Percentiles rank a stretch among this genome's conserved stretches.
Conservation (phyloP, 2,888 invertebrate species). For the Dorcus parallelipipedus region DNA sequence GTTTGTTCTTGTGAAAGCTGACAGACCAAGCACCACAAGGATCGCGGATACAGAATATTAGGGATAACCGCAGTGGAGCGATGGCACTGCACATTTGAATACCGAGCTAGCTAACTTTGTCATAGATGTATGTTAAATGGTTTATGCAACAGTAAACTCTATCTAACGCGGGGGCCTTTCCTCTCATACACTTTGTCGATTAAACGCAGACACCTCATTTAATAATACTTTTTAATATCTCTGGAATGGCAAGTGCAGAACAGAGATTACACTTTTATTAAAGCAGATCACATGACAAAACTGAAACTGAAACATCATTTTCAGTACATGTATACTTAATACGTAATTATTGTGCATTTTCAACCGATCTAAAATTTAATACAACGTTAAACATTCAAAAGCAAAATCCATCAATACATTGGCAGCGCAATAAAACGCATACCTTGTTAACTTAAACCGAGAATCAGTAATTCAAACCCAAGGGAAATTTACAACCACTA, state of each 20-base stretch:
- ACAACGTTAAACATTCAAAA: too few species aligned
- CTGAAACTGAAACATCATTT: too few species aligned
- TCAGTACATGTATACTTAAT: too few species aligned
- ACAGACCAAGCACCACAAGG: slow-evolving; percentile 15
- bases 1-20: slow-evolving; percentile 17
- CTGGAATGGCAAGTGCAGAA: too few species aligned
- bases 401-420: too few species aligned
- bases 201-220: neutral
- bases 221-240: too few species aligned
- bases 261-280: too few species aligned
- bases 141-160: slow-evolving; percentile 47
- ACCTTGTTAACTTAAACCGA: neutral
- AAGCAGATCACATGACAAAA: too few species aligned
- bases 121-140: slow-evolving; percentile 49
- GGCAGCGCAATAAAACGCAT: too few species aligned
- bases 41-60: slow-evolving; percentile 22
- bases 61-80: slow-evolving; percentile 24
- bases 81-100: slow-evolving; percentile 32
- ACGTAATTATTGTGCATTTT: too few species aligned
- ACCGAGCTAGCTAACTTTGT: slow-evolving; percentile 39
- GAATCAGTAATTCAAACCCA: neutral
- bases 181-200: neutral
- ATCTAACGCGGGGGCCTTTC: slow-evolving; percentile 27
- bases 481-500: neutral
- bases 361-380: too few species aligned